These are phyloP conservation scores for Gila orcuttii DNA, from an alignment of 2,113 vertebrate species.

Conservation along the genomic window DNA sequence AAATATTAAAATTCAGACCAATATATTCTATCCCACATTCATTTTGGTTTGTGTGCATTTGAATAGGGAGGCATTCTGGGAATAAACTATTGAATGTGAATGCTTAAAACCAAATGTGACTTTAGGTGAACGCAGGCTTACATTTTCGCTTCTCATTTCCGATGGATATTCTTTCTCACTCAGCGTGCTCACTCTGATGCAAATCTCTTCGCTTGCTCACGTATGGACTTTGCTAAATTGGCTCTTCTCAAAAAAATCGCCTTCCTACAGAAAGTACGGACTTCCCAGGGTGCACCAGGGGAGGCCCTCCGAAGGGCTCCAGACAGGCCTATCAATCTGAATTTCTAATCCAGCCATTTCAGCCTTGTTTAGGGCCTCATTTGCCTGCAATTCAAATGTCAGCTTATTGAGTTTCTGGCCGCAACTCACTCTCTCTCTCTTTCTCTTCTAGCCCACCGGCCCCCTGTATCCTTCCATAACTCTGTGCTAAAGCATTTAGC, in stretches of 20 bases:
- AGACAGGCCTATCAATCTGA: constrained; percentile 54
- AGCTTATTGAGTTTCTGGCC: constrained; percentile 53
- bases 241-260: constrained; percentile 25
- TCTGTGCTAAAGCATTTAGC: constrained; percentile 32
- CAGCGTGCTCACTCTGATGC: constrained; percentile 22
- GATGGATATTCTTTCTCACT: constrained; percentile 26
- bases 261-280: constrained; percentile 34
- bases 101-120: constrained; percentile 33
- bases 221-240: constrained; percentile 49
- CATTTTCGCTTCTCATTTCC: constrained; percentile 31
- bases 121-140: background rate
- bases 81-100: constrained; percentile 34
- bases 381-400: constrained; percentile 56
- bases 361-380: constrained; percentile 51
- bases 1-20: constrained; percentile 20
- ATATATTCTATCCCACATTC: constrained; percentile 1
- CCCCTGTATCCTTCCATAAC: constrained; percentile 11
- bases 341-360: constrained; percentile 58
- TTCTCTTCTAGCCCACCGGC: background rate
- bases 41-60: constrained; percentile 14
- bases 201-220: constrained; percentile 17
- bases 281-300: constrained; percentile 39
- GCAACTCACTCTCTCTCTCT: constrained; percentile 5
- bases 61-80: constrained; percentile 11
- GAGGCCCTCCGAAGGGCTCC: constrained; percentile 5